Evolutionary conservation across 2,888 invertebrate genomes (phyloP).

Genomic region (Bedellia somnulentella): DNA sequence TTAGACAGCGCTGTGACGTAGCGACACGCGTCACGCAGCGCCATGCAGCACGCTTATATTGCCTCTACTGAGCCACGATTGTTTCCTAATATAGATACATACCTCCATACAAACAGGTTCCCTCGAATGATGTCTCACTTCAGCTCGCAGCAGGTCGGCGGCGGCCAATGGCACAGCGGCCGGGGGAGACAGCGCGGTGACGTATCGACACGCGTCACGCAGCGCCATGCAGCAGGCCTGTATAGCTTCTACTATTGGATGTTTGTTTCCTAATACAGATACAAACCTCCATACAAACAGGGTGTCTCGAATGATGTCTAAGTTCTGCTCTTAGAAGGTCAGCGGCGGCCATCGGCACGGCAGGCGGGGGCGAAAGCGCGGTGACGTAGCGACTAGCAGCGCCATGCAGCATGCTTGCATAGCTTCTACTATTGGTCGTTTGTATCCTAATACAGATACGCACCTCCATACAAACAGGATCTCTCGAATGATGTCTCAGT

Average conservation of each 20-base stretch:
- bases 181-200: conserved; percentile 18
- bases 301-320: conserved; percentile 18
- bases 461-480: conserved; percentile 16
- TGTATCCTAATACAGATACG: too few species aligned
- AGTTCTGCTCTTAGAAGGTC: conserved; percentile 58
- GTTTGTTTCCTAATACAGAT: too few species aligned
- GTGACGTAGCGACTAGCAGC: conserved; percentile 27
- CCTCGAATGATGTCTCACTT: neutral
- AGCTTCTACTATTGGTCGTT: too few species aligned
- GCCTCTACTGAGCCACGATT: too few species aligned
- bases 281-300: conserved; percentile 14
- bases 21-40: conserved; percentile 17
- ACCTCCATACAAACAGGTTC: neutral
- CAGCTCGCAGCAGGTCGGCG: neutral
- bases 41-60: too few species aligned
- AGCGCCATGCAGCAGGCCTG: conserved; percentile 53
- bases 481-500: conserved; percentile 20
- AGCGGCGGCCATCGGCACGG: conserved; percentile 77
- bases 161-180: neutral
- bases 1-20: conserved; percentile 63
- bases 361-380: conserved; percentile 62
- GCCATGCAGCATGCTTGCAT: too few species aligned
- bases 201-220: conserved; percentile 31
- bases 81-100: too few species aligned
- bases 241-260: conserved; percentile 75